Base-by-base conservation (phyloP, 2,888 invertebrate genomes). In the Arge pagana region DNA sequence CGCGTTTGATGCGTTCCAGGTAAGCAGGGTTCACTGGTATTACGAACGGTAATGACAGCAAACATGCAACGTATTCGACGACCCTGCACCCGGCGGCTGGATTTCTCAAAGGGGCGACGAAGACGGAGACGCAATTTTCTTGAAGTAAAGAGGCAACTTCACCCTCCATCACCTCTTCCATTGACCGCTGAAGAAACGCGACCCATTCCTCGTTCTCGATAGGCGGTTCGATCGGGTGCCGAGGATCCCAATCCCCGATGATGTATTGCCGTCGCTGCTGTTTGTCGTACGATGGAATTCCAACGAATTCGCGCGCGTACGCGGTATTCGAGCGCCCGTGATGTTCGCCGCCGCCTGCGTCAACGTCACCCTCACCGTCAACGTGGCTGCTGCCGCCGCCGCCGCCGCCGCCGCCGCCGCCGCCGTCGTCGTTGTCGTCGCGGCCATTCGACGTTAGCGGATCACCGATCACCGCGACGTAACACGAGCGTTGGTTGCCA, bases 181-280 rank as follows among this genome's bases (percentile, higher is more conserved):
- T 89, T 11, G 89, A 89, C 8, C 86, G 85, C 65, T 89, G 85
- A 1, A 93, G 76, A 74, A 93, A 93, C 1, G 88, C 91, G 57
- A 90, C 80, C 93, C 92, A 93, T 75, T 93, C 93, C 58, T 93
- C 92, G 59, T 89, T 84, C 72, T 93, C 91, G 54, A 92, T 88
- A 3, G 88, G 86, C 18, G 74, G 72, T 19, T 77, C 76, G 0
- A 68, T 55, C 5, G 66, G 62, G n/a, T n/a, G n/a, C n/a, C 58
- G 57, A 0, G 70, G 66, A 33, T 66, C 64, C 71, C 71, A 72
- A 43, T 71, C 71, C 0, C 66, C 58, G 15, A 72, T 52, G n/a
- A n/a, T n/a, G n/a, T n/a, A n/a, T n/a, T n/a, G n/a, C n/a, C n/a
- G n/a, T 50, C 68, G 55, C 4, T 50, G 40, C 3, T 56, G 56